A percentile compares a stretch with the other conserved stretches of the same genome.
These are phyloP conservation scores for Chaenogobius annularis DNA, from an alignment of 2,113 vertebrate species.

Conservation along the genomic window DNA sequence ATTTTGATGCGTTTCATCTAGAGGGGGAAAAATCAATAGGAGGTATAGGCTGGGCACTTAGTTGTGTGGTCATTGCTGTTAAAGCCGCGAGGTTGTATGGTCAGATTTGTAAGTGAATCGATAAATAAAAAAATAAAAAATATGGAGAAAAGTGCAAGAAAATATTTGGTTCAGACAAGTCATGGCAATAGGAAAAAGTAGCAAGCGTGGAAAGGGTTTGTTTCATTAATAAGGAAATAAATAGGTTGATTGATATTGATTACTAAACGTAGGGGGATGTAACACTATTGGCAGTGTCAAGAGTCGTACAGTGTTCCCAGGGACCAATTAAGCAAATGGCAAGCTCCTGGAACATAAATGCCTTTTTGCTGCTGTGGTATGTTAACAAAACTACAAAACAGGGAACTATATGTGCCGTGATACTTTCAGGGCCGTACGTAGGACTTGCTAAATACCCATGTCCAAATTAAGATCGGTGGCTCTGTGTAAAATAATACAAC, in stretches of 20 bases:
- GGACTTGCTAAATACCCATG: too few species aligned
- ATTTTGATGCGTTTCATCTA: conserved; percentile 56
- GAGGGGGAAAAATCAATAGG: conserved; percentile 47
- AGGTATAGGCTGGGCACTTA: conserved; percentile 24
- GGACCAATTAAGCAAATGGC: neutral
- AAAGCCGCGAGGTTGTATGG: conserved; percentile 17
- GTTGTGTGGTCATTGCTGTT: conserved; percentile 42
- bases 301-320: neutral
- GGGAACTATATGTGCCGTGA: too few species aligned
- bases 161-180: neutral
- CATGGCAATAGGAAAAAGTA: neutral
- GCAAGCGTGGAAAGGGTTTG: neutral
- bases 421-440: too few species aligned
- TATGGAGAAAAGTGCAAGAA: conserved; percentile 2
- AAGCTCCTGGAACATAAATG: neutral
- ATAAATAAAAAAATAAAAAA: conserved; percentile 17
- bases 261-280: neutral
- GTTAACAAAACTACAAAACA: too few species aligned
- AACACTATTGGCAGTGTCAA: neutral
- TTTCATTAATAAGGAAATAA: neutral
- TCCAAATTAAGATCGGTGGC: too few species aligned
- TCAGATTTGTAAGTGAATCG: conserved; percentile 45
- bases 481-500: too few species aligned
- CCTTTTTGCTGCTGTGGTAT: neutral
- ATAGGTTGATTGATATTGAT: neutral